Evolutionary conservation across 2,113 vertebrate species (phyloP).

Genomic region (Oreocharis arfaki): DNA sequence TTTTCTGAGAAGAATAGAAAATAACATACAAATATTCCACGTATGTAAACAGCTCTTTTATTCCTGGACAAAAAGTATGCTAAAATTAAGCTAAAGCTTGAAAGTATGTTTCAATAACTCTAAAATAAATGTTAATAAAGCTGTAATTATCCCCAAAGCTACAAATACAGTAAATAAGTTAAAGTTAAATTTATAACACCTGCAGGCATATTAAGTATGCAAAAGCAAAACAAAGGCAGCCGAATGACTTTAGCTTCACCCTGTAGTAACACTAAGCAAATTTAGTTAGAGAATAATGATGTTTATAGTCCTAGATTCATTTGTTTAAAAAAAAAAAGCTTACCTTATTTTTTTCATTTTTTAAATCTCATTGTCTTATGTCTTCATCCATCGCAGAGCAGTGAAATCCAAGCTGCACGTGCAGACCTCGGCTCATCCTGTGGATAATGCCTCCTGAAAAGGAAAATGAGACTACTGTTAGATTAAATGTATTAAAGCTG

Average conservation of each 20-base stretch:
- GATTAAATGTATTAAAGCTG: not conserved
- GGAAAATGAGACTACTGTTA: not conserved
- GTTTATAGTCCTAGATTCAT: conserved; percentile 23
- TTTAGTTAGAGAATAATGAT: conserved; percentile 43
- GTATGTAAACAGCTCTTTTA: not conserved
- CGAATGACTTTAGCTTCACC: conserved; percentile 48
- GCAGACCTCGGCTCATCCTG: not conserved
- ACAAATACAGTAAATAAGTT: conserved; percentile 38
- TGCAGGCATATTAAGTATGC: conserved; percentile 4
- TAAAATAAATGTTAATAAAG: conserved; percentile 32
- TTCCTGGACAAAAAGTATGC: not conserved
- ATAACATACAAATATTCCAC: not conserved
- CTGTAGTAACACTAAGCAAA: conserved; percentile 45
- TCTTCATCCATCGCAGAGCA: not conserved
- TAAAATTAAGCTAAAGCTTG: conserved; percentile 7
- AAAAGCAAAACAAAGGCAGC: conserved; percentile 30
- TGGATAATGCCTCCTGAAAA: not conserved
- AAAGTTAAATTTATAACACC: conserved; percentile 44
- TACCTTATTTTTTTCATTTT: not conserved
- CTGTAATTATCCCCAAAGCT: conserved; percentile 39
- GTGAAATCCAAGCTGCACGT: not conserved
- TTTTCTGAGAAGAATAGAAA: not conserved
- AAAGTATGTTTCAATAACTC: conserved; percentile 31
- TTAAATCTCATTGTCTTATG: not conserved
- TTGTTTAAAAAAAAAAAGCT: not conserved